Conservation (phyloP, 2,113 vertebrate species). For the Syngnathus floridae region DNA sequence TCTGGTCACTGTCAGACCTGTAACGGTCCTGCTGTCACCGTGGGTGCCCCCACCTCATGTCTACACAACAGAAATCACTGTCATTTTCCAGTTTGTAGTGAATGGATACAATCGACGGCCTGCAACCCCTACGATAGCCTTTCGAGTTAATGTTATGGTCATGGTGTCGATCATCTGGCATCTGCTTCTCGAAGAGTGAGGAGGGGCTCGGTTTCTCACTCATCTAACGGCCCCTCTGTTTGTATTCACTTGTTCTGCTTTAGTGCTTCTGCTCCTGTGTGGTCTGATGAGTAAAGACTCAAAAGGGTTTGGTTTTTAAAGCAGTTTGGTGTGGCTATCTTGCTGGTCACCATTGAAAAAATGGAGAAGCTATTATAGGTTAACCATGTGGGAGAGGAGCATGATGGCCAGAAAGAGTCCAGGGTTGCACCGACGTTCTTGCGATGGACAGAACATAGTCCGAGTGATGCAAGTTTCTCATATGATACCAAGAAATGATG, state of each 20-base stretch:
- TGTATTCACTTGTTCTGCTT: constrained; percentile 43
- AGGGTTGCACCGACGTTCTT: constrained; percentile 41
- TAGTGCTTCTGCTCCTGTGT: constrained; percentile 31
- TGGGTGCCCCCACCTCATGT: constrained; percentile 12
- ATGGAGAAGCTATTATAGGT: constrained; percentile 59
- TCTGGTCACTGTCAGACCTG: constrained; percentile 52
- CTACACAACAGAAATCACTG: constrained; percentile 46
- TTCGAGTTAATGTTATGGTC: constrained; percentile 29
- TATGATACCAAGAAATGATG: background rate
- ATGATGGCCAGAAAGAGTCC: constrained; percentile 38
- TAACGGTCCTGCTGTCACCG: constrained; percentile 23
- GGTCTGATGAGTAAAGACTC: constrained; percentile 24
- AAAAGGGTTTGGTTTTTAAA: constrained; percentile 3
- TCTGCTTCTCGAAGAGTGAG: constrained; percentile 25
- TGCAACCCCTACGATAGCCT: constrained; percentile 10
- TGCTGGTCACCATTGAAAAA: constrained; percentile 54
- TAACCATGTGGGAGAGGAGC: constrained; percentile 56
- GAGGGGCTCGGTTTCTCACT: constrained; percentile 22
- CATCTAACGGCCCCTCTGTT: constrained; percentile 25
- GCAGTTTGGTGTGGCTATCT: background rate
- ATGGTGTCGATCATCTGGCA: constrained; percentile 44
- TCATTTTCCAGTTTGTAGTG: constrained; percentile 16
- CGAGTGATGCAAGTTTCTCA: constrained; percentile 17
- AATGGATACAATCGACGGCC: constrained; percentile 20
- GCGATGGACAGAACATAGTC: constrained; percentile 20